Percentiles rank a stretch among this genome's conserved stretches.
Evolutionary conservation across 2,113 vertebrate genomes (phyloP).

Genomic region (Pelmatolapia mariae): DNA sequence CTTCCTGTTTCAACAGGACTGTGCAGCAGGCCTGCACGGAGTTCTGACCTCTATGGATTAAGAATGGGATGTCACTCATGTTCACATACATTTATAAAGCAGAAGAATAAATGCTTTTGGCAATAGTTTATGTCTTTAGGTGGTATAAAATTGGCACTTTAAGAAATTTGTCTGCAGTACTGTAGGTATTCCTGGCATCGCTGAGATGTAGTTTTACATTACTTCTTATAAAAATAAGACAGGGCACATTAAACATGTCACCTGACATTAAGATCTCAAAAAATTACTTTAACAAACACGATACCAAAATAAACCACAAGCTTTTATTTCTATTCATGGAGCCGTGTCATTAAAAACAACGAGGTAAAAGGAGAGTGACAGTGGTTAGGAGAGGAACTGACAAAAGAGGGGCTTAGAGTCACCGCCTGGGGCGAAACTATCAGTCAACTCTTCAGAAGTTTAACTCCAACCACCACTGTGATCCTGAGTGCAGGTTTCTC

Average conservation of each 20-base stretch:
- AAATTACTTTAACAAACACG: not conserved
- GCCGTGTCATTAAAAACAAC: not conserved
- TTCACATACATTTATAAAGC: not conserved
- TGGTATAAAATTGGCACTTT: not conserved
- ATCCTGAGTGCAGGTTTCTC: conserved; percentile 3
- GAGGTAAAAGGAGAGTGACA: not conserved
- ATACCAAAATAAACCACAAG: not conserved
- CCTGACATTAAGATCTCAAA: not conserved
- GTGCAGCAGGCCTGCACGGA: not conserved
- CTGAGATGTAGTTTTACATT: not conserved
- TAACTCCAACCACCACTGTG: not conserved
- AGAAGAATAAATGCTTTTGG: not conserved
- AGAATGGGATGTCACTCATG: not conserved
- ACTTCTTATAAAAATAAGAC: not conserved
- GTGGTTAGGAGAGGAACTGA: not conserved
- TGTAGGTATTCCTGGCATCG: not conserved
- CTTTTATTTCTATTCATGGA: not conserved
- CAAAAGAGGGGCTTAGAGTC: not conserved
- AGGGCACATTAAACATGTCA: not conserved
- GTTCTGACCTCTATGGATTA: not conserved
- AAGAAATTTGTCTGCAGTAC: not conserved
- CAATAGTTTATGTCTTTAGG: not conserved
- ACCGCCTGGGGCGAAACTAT: not conserved
- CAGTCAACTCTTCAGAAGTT: conserved; percentile 31
- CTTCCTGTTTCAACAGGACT: not conserved